These are phyloP conservation scores for Potamilus streckersoni DNA, from an alignment of 1,140 invertebrate species.

Conservation along the genomic window DNA sequence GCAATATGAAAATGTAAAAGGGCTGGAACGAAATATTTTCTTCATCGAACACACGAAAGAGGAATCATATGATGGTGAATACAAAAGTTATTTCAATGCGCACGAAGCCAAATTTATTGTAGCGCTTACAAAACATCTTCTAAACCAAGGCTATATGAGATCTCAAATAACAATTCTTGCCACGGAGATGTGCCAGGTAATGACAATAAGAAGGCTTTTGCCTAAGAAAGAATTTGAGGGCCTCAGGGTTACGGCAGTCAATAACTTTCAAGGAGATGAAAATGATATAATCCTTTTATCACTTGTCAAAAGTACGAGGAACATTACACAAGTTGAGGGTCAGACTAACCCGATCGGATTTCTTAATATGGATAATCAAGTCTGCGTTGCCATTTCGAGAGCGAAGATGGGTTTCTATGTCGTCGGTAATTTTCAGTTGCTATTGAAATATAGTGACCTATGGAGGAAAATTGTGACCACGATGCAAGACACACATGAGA, in stretches of 20 bases:
- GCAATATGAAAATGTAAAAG: conserved; percentile 50
- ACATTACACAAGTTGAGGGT: conserved; percentile 30
- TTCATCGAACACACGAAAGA: conserved; percentile 59
- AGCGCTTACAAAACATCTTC: conserved; percentile 53
- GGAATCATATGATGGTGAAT: conserved; percentile 48
- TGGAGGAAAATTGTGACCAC: conserved; percentile 61
- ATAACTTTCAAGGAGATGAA: conserved; percentile 82
- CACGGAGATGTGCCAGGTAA: conserved; percentile 62
- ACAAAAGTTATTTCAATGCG: conserved; percentile 52
- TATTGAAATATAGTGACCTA: conserved; percentile 64
- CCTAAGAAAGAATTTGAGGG: conserved; percentile 32
- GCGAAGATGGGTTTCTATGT: conserved; percentile 79
- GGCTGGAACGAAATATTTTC: conserved; percentile 58
- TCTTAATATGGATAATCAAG: conserved; percentile 78
- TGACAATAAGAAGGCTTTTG: conserved; percentile 39
- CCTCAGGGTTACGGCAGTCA: conserved; percentile 75
- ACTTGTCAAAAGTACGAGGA: conserved; percentile 77
- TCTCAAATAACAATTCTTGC: conserved; percentile 64
- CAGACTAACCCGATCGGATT: conserved; percentile 78
- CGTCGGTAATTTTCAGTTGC: conserved; percentile 77
- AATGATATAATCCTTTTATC: conserved; percentile 85
- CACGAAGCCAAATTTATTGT: conserved; percentile 58
- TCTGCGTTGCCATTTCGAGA: conserved; percentile 85
- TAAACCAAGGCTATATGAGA: conserved; percentile 58
- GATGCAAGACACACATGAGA: conserved; percentile 33